A percentile compares a stretch with the other conserved stretches of the same genome.
These are phyloP conservation scores for Junonia oenone DNA, from an alignment of 2,888 invertebrate species.

Conservation along the genomic window DNA sequence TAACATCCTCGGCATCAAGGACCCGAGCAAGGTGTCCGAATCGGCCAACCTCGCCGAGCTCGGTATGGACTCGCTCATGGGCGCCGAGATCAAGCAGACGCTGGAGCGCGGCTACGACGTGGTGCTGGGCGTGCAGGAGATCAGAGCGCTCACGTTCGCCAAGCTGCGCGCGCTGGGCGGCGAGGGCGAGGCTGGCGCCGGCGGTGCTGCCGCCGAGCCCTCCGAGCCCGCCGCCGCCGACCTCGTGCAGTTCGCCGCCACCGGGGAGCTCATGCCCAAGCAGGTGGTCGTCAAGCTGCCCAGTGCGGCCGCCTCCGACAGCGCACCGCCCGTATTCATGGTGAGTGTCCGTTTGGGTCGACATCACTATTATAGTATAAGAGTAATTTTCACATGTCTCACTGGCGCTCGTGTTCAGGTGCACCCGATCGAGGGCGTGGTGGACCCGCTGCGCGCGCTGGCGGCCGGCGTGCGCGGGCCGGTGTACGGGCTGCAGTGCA, in stretches of 20 bases:
- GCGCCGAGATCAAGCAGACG: constrained; percentile 98
- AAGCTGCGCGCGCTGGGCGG: constrained; percentile 82
- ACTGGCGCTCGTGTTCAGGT: constrained; percentile 52
- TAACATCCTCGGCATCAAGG: constrained; percentile 94
- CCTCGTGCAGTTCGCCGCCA: constrained; percentile 63
- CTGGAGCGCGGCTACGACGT: constrained; percentile 95
- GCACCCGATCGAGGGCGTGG: constrained; percentile 94
- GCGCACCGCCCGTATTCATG: constrained; percentile 81
- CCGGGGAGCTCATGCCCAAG: constrained; percentile 85
- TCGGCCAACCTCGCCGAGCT: constrained; percentile 92
- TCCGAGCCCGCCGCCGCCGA: constrained; percentile 59
- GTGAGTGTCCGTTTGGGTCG: too few relatives aligned
- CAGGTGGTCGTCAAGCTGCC: constrained; percentile 84
- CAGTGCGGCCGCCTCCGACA: constrained; percentile 66
- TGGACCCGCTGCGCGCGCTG: constrained; percentile 84
- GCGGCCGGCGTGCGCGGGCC: constrained; percentile 86
- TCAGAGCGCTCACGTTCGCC: constrained; percentile 89
- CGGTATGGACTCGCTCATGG: constrained; percentile 99
- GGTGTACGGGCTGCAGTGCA: constrained; percentile 95
- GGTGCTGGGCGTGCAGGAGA: constrained; percentile 93
- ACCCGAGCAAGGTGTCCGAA: constrained; percentile 86
- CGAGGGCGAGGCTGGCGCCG: constrained; percentile 36
- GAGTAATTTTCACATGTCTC: too few relatives aligned
- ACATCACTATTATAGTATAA: too few relatives aligned
- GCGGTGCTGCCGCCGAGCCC: constrained; percentile 35